Evolutionary conservation across 2,888 invertebrate species (phyloP).

Genomic region (Drosophila prostipennis): DNA sequence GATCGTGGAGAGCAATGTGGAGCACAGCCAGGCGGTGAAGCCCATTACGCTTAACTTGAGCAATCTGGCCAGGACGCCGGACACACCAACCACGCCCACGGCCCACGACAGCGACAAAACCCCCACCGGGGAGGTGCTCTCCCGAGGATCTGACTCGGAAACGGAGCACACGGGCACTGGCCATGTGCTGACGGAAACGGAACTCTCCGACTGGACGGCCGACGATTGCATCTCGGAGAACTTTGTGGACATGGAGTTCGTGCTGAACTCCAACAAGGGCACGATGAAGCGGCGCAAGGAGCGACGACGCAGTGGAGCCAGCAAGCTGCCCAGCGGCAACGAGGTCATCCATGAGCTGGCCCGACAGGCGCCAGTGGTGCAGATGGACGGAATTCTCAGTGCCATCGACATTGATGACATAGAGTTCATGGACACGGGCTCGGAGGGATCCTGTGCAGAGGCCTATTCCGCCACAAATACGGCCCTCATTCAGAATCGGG

Average conservation of each 20-base stretch:
- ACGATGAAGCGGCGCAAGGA: conserved; percentile 83
- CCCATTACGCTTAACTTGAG: conserved; percentile 79
- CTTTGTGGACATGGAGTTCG: conserved; percentile 88
- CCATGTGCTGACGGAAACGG: conserved; percentile 92
- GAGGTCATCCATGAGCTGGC: conserved; percentile 69
- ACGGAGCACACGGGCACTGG: conserved; percentile 87
- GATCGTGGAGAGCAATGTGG: conserved; percentile 77
- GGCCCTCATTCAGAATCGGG: conserved; percentile 86
- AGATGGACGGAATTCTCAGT: conserved; percentile 83
- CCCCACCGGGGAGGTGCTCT: conserved; percentile 81
- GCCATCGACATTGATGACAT: conserved; percentile 89
- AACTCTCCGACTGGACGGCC: conserved; percentile 95
- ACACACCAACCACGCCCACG: conserved; percentile 64
- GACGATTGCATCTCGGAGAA: conserved; percentile 92
- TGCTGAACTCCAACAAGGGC: conserved; percentile 85
- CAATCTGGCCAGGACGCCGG: conserved; percentile 57
- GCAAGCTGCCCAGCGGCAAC: conserved; percentile 78
- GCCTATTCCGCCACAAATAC: conserved; percentile 86
- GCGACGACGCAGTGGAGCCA: conserved; percentile 76
- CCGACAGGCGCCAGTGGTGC: conserved; percentile 74
- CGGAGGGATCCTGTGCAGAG: conserved; percentile 90
- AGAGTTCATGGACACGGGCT: conserved; percentile 94
- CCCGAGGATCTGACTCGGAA: conserved; percentile 88
- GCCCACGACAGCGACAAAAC: conserved; percentile 82
- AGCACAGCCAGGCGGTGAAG: conserved; percentile 75